These are phyloP conservation scores for Chlorodrepanis virens DNA, from an alignment of 2,113 vertebrate genomes.

Conservation along the genomic window DNA sequence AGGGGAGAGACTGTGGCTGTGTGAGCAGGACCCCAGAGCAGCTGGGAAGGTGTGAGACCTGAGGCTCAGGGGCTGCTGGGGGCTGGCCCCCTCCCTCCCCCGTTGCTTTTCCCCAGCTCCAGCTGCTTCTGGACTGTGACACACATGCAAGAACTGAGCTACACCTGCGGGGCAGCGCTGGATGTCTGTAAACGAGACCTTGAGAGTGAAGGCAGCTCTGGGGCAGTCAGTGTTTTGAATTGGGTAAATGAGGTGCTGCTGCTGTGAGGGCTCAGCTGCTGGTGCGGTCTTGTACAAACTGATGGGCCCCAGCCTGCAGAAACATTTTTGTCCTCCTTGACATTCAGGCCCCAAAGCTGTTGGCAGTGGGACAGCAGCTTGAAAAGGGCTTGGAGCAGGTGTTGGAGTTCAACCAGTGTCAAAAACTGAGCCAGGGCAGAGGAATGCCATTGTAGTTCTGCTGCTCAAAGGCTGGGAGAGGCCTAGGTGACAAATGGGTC, in stretches of 20 bases:
- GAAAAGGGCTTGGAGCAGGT: background rate
- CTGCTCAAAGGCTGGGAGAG: background rate
- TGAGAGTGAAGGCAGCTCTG: background rate
- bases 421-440: background rate
- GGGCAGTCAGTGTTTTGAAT: background rate
- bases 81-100: fast-evolving
- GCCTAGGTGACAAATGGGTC: background rate
- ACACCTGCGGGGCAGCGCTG: fast-evolving
- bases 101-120: background rate
- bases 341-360: background rate
- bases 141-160: fast-evolving
- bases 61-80: background rate
- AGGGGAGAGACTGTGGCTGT: no score
- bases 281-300: background rate
- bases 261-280: background rate
- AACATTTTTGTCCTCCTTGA: background rate
- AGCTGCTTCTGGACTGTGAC: background rate
- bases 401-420: background rate
- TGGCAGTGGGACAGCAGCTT: background rate
- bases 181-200: fast-evolving
- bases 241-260: fast-evolving
- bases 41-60: background rate
- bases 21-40: fast-evolving
- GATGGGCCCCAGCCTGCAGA: background rate
- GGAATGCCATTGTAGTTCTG: background rate